A percentile compares a stretch with the other conserved stretches of the same genome.
Evolutionary conservation across 2,888 invertebrate species (phyloP).

Genomic region (Anaspis maculata): DNA sequence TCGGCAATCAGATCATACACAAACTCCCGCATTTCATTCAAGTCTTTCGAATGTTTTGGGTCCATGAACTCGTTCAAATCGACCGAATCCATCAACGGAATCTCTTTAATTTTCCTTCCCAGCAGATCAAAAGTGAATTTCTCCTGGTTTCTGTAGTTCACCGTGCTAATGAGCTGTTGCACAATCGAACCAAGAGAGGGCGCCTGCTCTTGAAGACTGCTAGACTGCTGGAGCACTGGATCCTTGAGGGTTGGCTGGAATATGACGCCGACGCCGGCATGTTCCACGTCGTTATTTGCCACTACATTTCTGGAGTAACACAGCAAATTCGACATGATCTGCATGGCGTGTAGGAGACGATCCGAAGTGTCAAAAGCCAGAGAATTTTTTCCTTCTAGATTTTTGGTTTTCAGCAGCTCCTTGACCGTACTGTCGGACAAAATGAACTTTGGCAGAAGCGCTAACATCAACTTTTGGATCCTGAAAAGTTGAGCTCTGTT

Average conservation of each 20-base stretch:
- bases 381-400: constrained; percentile 18
- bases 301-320: constrained; percentile 62
- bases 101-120: constrained; percentile 42
- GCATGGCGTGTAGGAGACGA: constrained; percentile 43
- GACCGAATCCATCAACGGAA: constrained; percentile 45
- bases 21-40: constrained; percentile 30
- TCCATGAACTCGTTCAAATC: constrained; percentile 50
- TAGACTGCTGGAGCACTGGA: constrained; percentile 22
- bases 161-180: constrained; percentile 48
- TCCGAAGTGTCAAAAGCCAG: constrained; percentile 37
- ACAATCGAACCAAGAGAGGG: constrained; percentile 48
- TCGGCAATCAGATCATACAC: constrained; percentile 45
- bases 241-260: constrained; percentile 47
- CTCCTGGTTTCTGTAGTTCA: constrained; percentile 48
- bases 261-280: constrained; percentile 46
- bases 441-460: constrained; percentile 64
- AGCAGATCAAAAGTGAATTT: constrained; percentile 45
- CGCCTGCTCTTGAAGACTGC: constrained; percentile 34
- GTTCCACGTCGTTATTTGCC: constrained; percentile 48
- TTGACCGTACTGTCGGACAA: constrained; percentile 31
- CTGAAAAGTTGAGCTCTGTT: constrained; percentile 55
- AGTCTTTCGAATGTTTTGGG: constrained; percentile 28
- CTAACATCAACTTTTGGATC: constrained; percentile 66
- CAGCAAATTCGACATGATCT: constrained; percentile 65
- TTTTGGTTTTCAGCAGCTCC: constrained; percentile 34